phyloP scores from a whole-genome alignment of 2,888 invertebrate species.

The Meteorus colon region DNA sequence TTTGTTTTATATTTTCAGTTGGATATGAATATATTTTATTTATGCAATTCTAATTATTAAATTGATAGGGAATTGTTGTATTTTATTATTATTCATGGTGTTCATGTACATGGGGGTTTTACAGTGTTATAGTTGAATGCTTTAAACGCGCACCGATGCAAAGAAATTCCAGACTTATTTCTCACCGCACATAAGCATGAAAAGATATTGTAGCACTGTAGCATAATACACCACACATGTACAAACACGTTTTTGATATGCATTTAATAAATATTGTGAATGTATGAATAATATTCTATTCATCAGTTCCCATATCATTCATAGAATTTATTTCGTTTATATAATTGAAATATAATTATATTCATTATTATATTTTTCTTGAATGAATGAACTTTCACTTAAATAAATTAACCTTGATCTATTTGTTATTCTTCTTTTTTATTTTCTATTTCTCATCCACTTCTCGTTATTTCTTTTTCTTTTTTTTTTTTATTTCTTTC shows the following conservation, averaged over 20 bases:
- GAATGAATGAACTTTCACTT: not conserved
- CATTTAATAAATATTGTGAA: not conserved
- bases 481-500: too few relatives aligned
- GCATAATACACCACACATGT: not conserved
- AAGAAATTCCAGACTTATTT: conserved; percentile 15
- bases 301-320: not conserved
- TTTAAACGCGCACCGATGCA: not conserved
- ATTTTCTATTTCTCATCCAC: too few relatives aligned
- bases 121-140: conserved; percentile 5
- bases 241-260: not conserved
- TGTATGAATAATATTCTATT: conserved; percentile 7
- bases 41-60: not conserved
- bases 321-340: not conserved
- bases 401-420: not conserved
- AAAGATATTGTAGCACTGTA: not conserved
- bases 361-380: not conserved
- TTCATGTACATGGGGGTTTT: not conserved
- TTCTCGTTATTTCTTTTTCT: too few relatives aligned
- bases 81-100: not conserved
- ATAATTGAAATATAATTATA: not conserved
- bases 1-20: not conserved
- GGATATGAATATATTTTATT: not conserved
- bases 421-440: not conserved
- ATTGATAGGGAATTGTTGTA: not conserved
- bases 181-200: not conserved